Evolutionary conservation across 2,113 vertebrate genomes (phyloP).

Genomic region (Thunnus maccoyii): DNA sequence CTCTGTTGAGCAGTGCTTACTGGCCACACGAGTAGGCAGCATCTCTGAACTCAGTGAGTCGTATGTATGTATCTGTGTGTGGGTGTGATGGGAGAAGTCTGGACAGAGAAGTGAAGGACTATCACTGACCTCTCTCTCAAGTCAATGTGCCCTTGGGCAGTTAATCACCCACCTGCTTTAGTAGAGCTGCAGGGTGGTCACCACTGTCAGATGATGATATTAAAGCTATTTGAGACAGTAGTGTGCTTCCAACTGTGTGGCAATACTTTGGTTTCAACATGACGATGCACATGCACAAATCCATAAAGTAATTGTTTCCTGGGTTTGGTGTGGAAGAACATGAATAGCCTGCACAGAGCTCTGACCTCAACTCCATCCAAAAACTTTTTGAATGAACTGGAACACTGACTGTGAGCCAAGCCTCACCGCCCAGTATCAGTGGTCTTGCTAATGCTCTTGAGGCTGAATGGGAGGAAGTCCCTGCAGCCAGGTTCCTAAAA

Average conservation of each 20-base stretch:
- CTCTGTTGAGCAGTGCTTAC: constrained; percentile 94
- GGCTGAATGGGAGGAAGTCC: background rate
- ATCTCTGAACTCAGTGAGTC: constrained; percentile 97
- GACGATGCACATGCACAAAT: background rate
- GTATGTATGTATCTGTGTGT: constrained; percentile 14
- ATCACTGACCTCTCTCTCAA: background rate
- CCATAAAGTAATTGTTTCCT: background rate
- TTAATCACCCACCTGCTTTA: background rate
- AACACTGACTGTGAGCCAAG: background rate
- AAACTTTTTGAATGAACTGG: background rate
- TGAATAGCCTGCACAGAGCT: background rate
- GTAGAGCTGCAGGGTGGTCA: background rate
- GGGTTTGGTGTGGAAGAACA: background rate
- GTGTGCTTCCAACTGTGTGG: background rate
- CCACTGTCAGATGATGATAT: background rate
- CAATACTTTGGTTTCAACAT: background rate
- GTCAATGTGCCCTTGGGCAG: constrained; percentile 3
- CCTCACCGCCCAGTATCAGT: background rate
- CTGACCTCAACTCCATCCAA: background rate
- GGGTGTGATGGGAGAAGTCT: background rate
- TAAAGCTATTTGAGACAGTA: background rate
- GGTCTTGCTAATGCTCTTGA: background rate
- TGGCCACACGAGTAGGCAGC: constrained; percentile 96
- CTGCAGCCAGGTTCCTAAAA: background rate
- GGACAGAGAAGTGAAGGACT: background rate